phyloP scores from a whole-genome alignment of 2,113 vertebrate species.

The Ursus arctos region DNA sequence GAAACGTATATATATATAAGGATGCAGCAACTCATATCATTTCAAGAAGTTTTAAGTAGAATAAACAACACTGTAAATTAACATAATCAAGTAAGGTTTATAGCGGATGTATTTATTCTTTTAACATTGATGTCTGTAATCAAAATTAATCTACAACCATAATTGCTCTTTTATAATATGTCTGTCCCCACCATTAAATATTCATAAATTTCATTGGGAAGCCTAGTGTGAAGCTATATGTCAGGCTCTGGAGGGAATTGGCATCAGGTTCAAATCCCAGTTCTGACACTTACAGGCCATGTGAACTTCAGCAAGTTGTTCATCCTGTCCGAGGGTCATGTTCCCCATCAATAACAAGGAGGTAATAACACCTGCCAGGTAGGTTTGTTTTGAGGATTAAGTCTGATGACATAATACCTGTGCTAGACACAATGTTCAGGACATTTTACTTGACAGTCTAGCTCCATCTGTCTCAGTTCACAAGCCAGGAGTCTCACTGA shows the following conservation, averaged over 20 bases:
- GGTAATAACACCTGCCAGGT: not conserved
- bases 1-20: not conserved
- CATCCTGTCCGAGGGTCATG: not conserved
- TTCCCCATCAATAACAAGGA: not conserved
- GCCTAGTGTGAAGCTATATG: not conserved
- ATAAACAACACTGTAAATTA: not conserved
- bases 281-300: not conserved
- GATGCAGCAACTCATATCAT: not conserved
- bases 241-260: not conserved
- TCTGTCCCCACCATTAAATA: not conserved
- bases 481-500: not conserved
- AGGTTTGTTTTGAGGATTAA: not conserved
- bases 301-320: not conserved
- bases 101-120: not conserved
- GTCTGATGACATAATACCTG: not conserved
- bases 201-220: slow-evolving; percentile 1
- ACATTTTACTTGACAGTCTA: not conserved
- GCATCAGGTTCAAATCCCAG: not conserved
- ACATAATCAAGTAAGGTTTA: slow-evolving; percentile 36
- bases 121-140: not conserved
- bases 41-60: not conserved
- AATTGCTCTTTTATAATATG: not conserved
- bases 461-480: not conserved
- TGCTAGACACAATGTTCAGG: not conserved
- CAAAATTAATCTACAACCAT: slow-evolving; percentile 7